A percentile compares a stretch with the other conserved stretches of the same genome.
Evolutionary conservation across 2,888 invertebrate species (phyloP).

Genomic region (Amiota mariae): DNA sequence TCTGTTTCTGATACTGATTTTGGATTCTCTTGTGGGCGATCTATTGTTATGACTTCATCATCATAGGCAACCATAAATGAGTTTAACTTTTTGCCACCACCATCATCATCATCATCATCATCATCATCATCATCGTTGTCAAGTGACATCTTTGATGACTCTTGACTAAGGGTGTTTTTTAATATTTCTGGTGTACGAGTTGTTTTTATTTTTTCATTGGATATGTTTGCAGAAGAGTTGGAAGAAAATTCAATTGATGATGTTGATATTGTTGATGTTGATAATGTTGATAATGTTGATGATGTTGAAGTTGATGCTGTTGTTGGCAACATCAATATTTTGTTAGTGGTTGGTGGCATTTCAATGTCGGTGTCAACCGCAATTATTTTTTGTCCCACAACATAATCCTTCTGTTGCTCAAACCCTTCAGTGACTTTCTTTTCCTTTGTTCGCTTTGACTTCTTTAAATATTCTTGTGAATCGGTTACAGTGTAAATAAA

Average conservation of each 20-base stretch:
- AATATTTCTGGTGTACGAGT: neutral
- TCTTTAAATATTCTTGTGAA: too few species aligned
- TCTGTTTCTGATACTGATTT: neutral
- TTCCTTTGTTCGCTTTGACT: too few species aligned
- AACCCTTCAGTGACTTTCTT: too few species aligned
- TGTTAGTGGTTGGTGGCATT: neutral
- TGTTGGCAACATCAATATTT: neutral
- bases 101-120: neutral
- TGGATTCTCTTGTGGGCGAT: neutral
- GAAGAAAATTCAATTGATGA: too few species aligned
- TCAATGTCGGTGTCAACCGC: neutral
- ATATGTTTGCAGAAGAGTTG: too few species aligned
- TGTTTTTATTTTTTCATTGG: too few species aligned
- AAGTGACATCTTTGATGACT: neutral
- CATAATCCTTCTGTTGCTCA: too few species aligned
- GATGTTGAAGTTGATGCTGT: neutral
- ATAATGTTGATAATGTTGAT: neutral
- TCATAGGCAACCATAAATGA: conserved; percentile 14
- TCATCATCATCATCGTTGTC: too few species aligned
- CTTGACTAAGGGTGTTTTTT: neutral
- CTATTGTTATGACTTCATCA: conserved; percentile 18
- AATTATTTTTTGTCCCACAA: conserved; percentile 10
- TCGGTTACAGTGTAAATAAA: too few species aligned
- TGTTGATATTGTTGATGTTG: neutral
- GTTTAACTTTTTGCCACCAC: neutral